Base-by-base conservation (phyloP, 2,113 vertebrate species). In the Strix aluco region DNA sequence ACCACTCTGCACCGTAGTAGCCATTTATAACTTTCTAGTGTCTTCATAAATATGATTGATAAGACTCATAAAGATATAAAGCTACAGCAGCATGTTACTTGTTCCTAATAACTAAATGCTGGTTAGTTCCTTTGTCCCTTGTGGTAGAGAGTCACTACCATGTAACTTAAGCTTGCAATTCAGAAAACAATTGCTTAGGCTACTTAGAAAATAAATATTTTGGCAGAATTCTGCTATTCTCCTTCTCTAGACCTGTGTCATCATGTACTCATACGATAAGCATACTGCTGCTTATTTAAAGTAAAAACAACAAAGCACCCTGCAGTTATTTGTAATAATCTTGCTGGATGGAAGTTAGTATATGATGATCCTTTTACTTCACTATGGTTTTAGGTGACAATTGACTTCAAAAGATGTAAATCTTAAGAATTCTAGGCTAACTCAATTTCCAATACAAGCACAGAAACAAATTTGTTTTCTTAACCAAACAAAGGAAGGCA, bases 11-110 rank as follows among this genome's bases (percentile, higher is more conserved):
- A 65, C 72, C 92, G 36, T n/a, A 96, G 70, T 74, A 94, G 94
- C 58, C 81, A 79, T 95, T 97, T 96, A 89, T 86, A 97, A 96
- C 74, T 81, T 96, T 90, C 62, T 88, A 75, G 93, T 97, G 66
- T 88, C 77, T 96, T 96, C 88, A 96, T 98, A 97, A 98, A 96
- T 49, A 54, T 97, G 88, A 97, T 95, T 96, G 75, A 97, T 95
- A 88, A 83, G 38, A 83, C 52, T 92, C 91, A 96, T 87, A 97
- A 93, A 95, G 59, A 84, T 86, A 65, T 32, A 94, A 88, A 94
- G 79, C 72, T 90, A 84, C 25, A 18, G 26, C 51, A 95, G 51
- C 22, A 42, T 91, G 65, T 74, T 92, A 27, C 21, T 90, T 94
- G n/a, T 92, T 66, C 52, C 15, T 49, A 54, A 81, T 58, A 91